A percentile compares a stretch with the other conserved stretches of the same genome.
phyloP scores from a whole-genome alignment of 2,113 vertebrate genomes.

The Bungarus multicinctus region DNA sequence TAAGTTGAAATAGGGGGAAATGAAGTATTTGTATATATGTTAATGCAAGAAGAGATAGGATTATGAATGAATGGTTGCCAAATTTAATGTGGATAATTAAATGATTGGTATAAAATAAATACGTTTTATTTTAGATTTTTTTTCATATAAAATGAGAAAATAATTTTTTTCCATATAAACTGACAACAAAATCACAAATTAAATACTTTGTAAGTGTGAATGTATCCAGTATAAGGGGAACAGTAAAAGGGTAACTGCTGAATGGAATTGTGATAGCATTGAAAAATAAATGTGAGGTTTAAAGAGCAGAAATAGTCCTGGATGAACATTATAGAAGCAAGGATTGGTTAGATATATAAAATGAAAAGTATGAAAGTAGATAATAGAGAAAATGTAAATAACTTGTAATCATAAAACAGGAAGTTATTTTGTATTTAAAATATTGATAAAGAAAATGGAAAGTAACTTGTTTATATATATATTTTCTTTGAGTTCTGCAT shows the following conservation, averaged over 20 bases:
- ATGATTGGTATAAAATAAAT: background rate
- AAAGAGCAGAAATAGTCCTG: background rate
- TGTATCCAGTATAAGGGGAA: background rate
- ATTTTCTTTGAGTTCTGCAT: background rate
- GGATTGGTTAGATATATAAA: background rate
- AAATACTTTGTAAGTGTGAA: background rate
- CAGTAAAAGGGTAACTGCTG: background rate
- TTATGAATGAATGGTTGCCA: background rate
- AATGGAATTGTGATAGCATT: background rate
- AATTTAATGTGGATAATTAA: background rate
- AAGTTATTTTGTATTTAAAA: background rate
- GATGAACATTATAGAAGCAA: background rate
- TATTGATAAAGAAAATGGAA: background rate
- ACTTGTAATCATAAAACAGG: background rate
- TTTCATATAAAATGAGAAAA: background rate
- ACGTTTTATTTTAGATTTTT: background rate
- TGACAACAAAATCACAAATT: background rate
- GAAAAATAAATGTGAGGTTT: background rate
- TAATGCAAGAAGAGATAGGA: background rate
- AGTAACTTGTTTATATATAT: background rate
- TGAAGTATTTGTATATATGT: background rate
- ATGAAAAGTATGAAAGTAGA: background rate
- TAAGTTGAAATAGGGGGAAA: background rate
- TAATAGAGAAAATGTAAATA: background rate
- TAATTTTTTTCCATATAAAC: background rate